These are phyloP conservation scores for Luperina testacea DNA, from an alignment of 2,888 invertebrate species.

Conservation along the genomic window DNA sequence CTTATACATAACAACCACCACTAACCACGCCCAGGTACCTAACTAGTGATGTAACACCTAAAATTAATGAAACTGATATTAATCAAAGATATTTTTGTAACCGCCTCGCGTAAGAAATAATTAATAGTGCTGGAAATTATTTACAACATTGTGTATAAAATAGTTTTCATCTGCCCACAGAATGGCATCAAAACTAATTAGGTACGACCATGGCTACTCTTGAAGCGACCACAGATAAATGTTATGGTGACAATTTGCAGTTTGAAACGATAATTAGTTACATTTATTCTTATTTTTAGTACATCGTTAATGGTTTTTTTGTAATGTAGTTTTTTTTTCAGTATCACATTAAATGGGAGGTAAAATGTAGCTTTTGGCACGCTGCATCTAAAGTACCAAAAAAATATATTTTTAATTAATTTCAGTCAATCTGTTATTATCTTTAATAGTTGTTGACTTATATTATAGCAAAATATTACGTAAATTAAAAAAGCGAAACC, in stretches of 20 bases:
- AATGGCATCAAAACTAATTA: slow-evolving; percentile 62
- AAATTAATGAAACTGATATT: slow-evolving; percentile 53
- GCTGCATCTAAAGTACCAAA: background rate
- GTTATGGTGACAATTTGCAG: slow-evolving; percentile 39
- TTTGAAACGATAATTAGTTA: slow-evolving; percentile 31
- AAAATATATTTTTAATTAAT: slow-evolving; percentile 1
- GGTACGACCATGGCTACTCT: slow-evolving; percentile 39
- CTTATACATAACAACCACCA: slow-evolving; percentile 20
- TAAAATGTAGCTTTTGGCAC: background rate
- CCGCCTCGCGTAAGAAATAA: slow-evolving; percentile 39
- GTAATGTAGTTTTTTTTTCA: background rate
- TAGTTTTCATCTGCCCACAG: slow-evolving; percentile 54
- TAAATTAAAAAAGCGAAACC: slow-evolving; percentile 20
- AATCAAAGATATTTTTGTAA: slow-evolving; percentile 57
- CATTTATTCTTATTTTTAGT: slow-evolving; percentile 23
- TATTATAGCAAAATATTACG: slow-evolving; percentile 14
- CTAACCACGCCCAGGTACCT: slow-evolving; percentile 31
- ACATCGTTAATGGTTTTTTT: background rate
- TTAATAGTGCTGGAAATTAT: slow-evolving; percentile 57
- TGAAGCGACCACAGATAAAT: slow-evolving; percentile 45
- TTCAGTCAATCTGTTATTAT: background rate
- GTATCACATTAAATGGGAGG: background rate
- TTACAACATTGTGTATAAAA: slow-evolving; percentile 52
- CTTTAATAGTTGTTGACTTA: slow-evolving; percentile 27
- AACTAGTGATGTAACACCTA: slow-evolving; percentile 27